These are phyloP conservation scores for Melozone crissalis DNA, from an alignment of 2,113 vertebrate genomes.

Conservation along the genomic window DNA sequence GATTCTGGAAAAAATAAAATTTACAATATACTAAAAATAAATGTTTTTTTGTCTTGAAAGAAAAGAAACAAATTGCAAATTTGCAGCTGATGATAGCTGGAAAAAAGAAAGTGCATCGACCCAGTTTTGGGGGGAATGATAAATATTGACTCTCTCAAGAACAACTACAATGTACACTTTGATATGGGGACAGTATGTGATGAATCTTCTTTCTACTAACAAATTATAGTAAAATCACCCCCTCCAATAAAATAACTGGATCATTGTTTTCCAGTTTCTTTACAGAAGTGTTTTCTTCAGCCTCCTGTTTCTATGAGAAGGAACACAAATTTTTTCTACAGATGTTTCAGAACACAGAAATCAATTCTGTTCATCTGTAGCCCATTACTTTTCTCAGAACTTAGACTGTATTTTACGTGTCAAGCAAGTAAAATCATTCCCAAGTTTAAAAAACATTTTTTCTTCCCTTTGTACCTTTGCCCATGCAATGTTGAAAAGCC, in stretches of 20 bases:
- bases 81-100: neutral
- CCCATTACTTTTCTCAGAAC: neutral
- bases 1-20: neutral
- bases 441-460: conserved; percentile 4
- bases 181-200: neutral
- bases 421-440: conserved; percentile 22
- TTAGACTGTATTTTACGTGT: neutral
- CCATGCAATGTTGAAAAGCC: neutral
- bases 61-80: neutral
- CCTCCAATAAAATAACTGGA: neutral
- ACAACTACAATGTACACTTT: neutral
- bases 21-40: neutral
- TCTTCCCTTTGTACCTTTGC: neutral
- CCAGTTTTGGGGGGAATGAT: neutral
- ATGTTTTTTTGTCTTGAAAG: neutral
- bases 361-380: neutral
- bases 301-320: neutral
- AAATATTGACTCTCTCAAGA: neutral
- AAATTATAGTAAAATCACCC: neutral
- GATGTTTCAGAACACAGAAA: neutral
- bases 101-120: neutral
- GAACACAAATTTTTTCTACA: neutral
- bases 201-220: neutral
- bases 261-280: neutral
- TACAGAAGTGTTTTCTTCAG: neutral